A percentile compares a stretch with the other conserved stretches of the same genome.
phyloP scores from a whole-genome alignment of 2,797 vertebrate species.

The Ctenochaetus hawaiiensis region DNA sequence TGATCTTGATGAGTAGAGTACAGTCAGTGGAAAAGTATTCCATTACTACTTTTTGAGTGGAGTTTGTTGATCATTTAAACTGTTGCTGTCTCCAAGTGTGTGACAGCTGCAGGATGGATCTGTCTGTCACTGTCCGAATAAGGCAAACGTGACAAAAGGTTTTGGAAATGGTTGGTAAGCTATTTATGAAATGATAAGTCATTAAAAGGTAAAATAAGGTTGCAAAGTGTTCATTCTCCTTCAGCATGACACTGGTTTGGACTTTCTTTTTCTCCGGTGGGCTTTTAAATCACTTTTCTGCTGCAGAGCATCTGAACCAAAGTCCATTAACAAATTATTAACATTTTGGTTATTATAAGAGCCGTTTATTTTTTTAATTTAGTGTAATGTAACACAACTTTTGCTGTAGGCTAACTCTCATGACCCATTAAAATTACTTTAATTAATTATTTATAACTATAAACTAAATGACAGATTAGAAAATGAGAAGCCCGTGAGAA shows the following conservation, averaged over 20 bases:
- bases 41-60: conserved; percentile 20
- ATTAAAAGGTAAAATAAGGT: neutral
- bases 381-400: neutral
- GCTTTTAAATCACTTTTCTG: neutral
- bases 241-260: neutral
- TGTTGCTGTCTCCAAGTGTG: neutral
- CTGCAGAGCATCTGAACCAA: neutral
- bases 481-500: neutral
- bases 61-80: conserved; percentile 29
- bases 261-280: neutral
- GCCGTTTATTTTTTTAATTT: neutral
- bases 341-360: neutral
- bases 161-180: neutral
- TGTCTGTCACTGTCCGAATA: neutral
- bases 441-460: neutral
- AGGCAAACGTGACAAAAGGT: neutral
- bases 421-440: neutral
- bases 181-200: neutral
- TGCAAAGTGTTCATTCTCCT: neutral
- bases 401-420: neutral
- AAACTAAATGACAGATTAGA: neutral
- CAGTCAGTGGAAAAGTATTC: conserved; percentile 20
- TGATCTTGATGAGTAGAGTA: conserved; percentile 48
- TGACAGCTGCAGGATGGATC: neutral
- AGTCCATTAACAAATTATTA: neutral